phyloP scores from a whole-genome alignment of 2,113 vertebrate species.

The Phalacrocorax carbo region DNA sequence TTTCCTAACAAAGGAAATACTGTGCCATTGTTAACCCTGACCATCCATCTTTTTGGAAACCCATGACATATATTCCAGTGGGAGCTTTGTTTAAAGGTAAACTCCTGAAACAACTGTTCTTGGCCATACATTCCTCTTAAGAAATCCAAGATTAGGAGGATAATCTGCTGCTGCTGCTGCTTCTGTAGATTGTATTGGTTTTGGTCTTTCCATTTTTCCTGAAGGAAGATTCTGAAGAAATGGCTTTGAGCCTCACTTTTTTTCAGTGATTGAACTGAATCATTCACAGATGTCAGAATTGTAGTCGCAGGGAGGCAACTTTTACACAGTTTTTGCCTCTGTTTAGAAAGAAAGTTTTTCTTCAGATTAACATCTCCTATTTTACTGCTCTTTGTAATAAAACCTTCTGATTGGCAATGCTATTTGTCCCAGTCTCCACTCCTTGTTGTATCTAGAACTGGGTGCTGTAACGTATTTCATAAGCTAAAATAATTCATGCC shows the following conservation, averaged over 20 bases:
- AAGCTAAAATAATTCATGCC: not conserved
- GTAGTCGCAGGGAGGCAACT: not conserved
- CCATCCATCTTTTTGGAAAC: not conserved
- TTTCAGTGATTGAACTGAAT: not conserved
- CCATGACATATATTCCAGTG: not conserved
- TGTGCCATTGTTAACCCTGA: not conserved
- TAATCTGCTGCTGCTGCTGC: not conserved
- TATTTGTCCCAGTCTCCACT: not conserved
- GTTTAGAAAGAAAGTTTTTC: not conserved
- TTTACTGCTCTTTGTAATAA: conserved; percentile 29
- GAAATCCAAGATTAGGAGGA: not conserved
- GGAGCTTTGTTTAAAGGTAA: not conserved
- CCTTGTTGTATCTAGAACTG: not conserved
- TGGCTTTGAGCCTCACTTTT: not conserved
- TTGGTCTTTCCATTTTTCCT: not conserved
- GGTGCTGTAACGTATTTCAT: not conserved
- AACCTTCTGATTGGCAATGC: not conserved
- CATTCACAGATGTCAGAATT: not conserved
- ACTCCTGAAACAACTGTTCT: not conserved
- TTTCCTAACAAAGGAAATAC: not conserved
- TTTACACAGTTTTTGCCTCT: not conserved
- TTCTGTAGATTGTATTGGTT: not conserved
- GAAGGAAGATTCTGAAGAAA: not conserved
- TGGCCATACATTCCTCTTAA: not conserved
- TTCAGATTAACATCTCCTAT: not conserved